Evolutionary conservation across 2,888 invertebrate species (phyloP).

Genomic region (Sinhomidia bicolor): DNA sequence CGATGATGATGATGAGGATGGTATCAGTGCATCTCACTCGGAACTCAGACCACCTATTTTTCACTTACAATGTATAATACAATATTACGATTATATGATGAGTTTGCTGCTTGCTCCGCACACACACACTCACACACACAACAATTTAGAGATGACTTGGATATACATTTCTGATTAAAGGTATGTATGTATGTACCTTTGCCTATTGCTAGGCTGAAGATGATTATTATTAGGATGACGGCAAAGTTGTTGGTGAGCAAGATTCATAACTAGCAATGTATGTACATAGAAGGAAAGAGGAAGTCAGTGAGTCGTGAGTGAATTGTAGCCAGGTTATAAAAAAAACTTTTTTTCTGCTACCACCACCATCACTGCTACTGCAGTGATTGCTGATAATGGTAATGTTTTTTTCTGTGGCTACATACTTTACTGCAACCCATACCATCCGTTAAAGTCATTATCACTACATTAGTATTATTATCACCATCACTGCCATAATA

Average conservation of each 20-base stretch:
- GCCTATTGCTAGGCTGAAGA: not conserved
- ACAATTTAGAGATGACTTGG: not conserved
- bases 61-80: slow-evolving; percentile 31
- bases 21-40: slow-evolving; percentile 34
- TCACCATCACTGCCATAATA: slow-evolving; percentile 15
- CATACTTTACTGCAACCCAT: not conserved
- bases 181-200: not conserved
- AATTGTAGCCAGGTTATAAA: slow-evolving; percentile 39
- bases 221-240: not conserved
- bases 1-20: slow-evolving; percentile 6
- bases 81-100: no score
- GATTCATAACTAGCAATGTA: not conserved
- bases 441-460: slow-evolving; percentile 28
- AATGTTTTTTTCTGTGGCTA: not conserved
- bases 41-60: slow-evolving; percentile 35
- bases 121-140: not conserved
- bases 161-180: not conserved
- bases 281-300: not conserved
- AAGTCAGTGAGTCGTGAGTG: slow-evolving; percentile 66
- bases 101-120: not conserved
- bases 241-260: not conserved
- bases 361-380: not conserved
- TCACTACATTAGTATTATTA: slow-evolving; percentile 43
- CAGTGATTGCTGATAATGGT: slow-evolving; percentile 35
- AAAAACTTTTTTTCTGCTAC: slow-evolving; percentile 38